Base-by-base conservation (phyloP, 2,888 invertebrate genomes). In the Teinopalpus imperialis region DNA sequence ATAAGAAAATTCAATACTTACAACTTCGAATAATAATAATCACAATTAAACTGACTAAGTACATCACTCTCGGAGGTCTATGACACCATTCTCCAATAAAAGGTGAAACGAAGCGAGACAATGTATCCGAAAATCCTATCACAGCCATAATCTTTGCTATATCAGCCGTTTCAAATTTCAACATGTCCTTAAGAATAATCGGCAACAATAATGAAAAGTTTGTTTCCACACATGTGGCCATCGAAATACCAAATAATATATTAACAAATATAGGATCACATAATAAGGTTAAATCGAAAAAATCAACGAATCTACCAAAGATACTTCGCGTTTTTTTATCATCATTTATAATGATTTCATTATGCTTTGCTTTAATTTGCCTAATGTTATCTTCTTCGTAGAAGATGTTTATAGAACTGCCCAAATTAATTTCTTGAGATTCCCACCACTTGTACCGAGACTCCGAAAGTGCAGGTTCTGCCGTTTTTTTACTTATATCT, bases 141-240 rank as follows among this genome's bases (percentile, higher is more conserved):
- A 90, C 68, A 13, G 93, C 91, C 91, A 94, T 91, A 26, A 93
- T 71, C 12, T 78, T 83, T 0, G 93, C 93, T 39, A 92, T 92
- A 54, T 92, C 75, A 3, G 78, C 61, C 0, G 90, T 92, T 20
- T 82, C 75, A 56, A 93, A 90, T 12, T 87, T 63, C 65, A 92
- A 68, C 77, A 92, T 90, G 55, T 94, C 94, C 29, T 82, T 86
- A 9, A 94, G 71, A 46, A 94, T 93, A 34, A 94, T 91, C 1
- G 93, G 93, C 2, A 92, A 86, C 34, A 94, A 61, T 7, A 92
- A 65, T 0, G 93, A 91, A 63, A 94, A 94, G 61, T 93, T 94
- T 0, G 92, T 87, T 66, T 94, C 94, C 0, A 92, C 92, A 59
- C 93, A 92, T 3, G 92, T 87, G 0, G 93, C 93, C 21, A 93